Conservation (phyloP, 2,113 vertebrate genomes). For the Eubucco bourcierii region DNA sequence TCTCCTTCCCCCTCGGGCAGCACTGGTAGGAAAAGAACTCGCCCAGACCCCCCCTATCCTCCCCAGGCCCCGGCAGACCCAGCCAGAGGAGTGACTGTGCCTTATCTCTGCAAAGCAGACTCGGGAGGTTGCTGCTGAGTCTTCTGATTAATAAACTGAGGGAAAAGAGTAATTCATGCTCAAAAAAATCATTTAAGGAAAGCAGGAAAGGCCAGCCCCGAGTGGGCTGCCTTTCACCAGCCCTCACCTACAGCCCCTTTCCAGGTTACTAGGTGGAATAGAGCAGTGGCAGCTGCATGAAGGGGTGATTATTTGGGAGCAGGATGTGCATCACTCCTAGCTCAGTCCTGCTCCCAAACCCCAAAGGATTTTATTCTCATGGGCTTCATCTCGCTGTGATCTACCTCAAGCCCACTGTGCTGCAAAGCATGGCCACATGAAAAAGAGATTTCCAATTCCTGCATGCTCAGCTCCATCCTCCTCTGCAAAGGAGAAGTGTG, state of each 20-base stretch:
- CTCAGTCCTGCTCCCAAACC: neutral
- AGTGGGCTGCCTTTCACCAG: neutral
- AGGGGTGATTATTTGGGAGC: neutral
- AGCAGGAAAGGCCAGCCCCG: neutral
- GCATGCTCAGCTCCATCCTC: neutral
- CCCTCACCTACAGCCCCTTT: neutral
- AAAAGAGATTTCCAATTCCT: neutral
- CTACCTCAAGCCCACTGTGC: neutral
- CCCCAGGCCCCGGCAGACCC: neutral
- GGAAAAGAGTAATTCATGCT: neutral
- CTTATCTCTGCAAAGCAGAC: slow-evolving; percentile 74
- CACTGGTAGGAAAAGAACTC: neutral
- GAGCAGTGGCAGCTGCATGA: fast-evolving
- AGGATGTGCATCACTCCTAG: fast-evolving
- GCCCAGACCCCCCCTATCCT: neutral
- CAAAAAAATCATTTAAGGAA: neutral
- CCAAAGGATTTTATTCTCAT: neutral
- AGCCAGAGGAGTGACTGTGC: neutral
- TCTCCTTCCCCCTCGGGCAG: neutral
- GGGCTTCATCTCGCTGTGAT: neutral
- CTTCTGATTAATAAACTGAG: slow-evolving; percentile 52
- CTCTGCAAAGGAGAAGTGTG: fast-evolving
- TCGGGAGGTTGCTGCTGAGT: neutral
- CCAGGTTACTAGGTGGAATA: neutral
- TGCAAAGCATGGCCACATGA: fast-evolving